Evolutionary conservation across 35 echinoderm and acorn worm species (phyloP).

Genomic region (Anneissia japonica): DNA sequence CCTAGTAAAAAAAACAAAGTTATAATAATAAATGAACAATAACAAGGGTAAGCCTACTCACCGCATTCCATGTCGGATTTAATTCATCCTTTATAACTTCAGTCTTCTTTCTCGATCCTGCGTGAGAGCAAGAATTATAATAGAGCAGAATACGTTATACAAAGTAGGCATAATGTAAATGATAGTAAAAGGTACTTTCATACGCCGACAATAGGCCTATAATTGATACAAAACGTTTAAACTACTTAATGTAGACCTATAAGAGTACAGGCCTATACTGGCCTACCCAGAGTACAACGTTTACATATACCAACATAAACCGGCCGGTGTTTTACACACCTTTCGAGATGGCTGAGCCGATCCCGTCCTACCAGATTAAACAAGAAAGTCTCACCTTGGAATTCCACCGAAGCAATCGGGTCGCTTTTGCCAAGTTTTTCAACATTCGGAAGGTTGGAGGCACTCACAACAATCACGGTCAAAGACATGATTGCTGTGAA

Average conservation of each 20-base stretch:
- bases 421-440: slow-evolving; percentile 97
- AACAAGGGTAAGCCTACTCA: neutral
- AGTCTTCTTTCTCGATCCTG: slow-evolving; percentile 51
- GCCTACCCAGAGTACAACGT: neutral
- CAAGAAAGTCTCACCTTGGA: slow-evolving; percentile 95
- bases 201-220: neutral
- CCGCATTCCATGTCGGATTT: slow-evolving; percentile 48
- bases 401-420: slow-evolving; percentile 65
- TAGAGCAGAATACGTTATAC: neutral
- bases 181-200: neutral
- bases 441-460: slow-evolving; percentile 78
- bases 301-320: neutral
- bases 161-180: neutral
- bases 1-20: neutral
- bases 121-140: neutral
- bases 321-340: neutral
- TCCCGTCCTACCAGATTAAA: too few species aligned
- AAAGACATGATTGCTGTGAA: slow-evolving; percentile 75
- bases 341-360: neutral
- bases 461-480: slow-evolving; percentile 64
- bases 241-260: neutral
- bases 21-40: neutral
- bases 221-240: neutral
- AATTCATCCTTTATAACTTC: slow-evolving; percentile 48
- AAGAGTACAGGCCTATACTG: neutral